Conservation (phyloP, 2,888 invertebrate genomes). For the Thecophora atra region DNA sequence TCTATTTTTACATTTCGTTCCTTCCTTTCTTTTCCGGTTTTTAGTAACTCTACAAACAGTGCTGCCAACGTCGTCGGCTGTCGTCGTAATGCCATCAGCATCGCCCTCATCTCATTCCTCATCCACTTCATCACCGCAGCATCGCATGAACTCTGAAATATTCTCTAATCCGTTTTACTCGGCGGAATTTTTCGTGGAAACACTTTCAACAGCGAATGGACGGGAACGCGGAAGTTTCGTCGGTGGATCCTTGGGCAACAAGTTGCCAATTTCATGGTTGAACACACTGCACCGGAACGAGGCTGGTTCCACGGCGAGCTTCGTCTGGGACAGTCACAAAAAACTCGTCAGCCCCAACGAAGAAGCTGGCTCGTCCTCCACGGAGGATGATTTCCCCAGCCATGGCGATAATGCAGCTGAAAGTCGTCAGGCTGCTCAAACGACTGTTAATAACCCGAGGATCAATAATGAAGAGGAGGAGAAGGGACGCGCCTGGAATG, state of each 20-base stretch:
- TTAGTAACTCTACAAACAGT: constrained; percentile 42
- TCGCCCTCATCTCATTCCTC: constrained; percentile 10
- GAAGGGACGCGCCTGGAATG: constrained; percentile 3
- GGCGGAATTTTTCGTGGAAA: constrained; percentile 55
- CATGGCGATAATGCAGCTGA: constrained; percentile 19
- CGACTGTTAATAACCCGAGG: constrained; percentile 22
- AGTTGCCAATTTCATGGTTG: constrained; percentile 56
- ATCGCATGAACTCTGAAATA: constrained; percentile 29
- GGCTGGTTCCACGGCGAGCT: constrained; percentile 25
- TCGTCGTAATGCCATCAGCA: constrained; percentile 14
- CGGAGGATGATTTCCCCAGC: constrained; percentile 36
- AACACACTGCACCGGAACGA: constrained; percentile 48
- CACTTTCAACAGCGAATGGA: constrained; percentile 48
- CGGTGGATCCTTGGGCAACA: constrained; percentile 52
- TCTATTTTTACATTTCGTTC: not conserved
- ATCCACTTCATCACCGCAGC: constrained; percentile 30
- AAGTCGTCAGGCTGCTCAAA: constrained; percentile 7
- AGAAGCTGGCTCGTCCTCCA: constrained; percentile 38
- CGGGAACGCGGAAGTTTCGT: constrained; percentile 55
- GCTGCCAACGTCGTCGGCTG: constrained; percentile 30
- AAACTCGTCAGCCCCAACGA: constrained; percentile 29
- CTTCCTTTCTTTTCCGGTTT: constrained; percentile 9
- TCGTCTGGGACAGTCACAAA: constrained; percentile 43
- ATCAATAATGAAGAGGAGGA: constrained; percentile 35
- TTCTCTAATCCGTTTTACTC: constrained; percentile 42